Evolutionary conservation across 2,888 invertebrate species (phyloP).

Genomic region (Ellobium chinense): DNA sequence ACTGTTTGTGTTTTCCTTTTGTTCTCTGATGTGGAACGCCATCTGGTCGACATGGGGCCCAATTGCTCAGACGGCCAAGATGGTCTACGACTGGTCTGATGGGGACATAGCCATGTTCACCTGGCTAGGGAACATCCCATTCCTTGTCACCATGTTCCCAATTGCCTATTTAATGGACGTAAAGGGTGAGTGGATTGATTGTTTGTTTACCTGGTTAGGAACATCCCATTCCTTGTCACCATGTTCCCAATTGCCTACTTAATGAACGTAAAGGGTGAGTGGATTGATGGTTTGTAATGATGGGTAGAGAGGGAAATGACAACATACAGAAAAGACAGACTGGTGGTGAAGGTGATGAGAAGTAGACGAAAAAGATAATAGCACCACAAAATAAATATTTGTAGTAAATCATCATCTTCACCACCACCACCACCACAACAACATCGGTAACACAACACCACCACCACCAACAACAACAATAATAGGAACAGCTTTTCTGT

Average conservation of each 20-base stretch:
- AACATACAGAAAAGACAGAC: background rate
- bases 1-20: slow-evolving; percentile 50
- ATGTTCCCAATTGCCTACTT: slow-evolving; percentile 53
- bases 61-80: slow-evolving; percentile 52
- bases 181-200: slow-evolving; percentile 45
- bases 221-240: slow-evolving; percentile 45
- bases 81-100: slow-evolving; percentile 52
- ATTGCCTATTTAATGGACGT: slow-evolving; percentile 55
- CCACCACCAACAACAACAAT: too few species aligned
- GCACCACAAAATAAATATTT: too few species aligned
- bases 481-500: too few species aligned
- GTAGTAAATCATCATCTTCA: too few species aligned
- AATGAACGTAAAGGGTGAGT: slow-evolving; percentile 54
- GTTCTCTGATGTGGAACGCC: slow-evolving; percentile 42
- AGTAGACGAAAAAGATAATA: too few species aligned
- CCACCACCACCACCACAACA: too few species aligned
- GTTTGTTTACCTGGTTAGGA: slow-evolving; percentile 24
- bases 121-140: slow-evolving; percentile 53
- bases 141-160: slow-evolving; percentile 46
- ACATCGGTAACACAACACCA: too few species aligned
- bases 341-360: too few species aligned
- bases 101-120: slow-evolving; percentile 52
- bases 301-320: too few species aligned
- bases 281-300: too few species aligned
- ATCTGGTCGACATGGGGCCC: slow-evolving; percentile 58